phyloP scores from a whole-genome alignment of 2,113 vertebrate species.

The Tauraco erythrolophus region DNA sequence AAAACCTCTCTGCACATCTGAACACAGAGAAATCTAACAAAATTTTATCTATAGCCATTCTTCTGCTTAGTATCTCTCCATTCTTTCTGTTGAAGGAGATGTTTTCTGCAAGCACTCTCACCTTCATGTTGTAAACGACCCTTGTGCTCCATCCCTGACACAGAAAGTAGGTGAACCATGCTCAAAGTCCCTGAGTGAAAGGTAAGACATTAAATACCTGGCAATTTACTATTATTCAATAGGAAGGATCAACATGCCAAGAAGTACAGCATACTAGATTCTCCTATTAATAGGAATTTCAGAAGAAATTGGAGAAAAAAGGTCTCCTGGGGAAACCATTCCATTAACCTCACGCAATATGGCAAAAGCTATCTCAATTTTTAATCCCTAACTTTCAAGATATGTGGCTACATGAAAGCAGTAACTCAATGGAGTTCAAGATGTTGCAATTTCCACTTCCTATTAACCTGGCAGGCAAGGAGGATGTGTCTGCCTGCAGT shows the following conservation, averaged over 20 bases:
- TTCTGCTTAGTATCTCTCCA: not conserved
- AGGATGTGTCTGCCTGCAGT: not conserved
- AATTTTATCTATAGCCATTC: not conserved
- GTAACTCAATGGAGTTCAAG: not conserved
- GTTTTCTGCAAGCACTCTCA: not conserved
- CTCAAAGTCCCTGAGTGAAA: not conserved
- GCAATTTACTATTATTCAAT: not conserved
- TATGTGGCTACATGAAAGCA: not conserved
- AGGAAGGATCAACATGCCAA: not conserved
- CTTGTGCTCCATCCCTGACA: rapidly evolving
- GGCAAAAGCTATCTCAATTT: not conserved
- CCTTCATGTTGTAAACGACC: not conserved
- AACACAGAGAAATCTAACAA: not conserved
- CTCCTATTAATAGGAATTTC: not conserved
- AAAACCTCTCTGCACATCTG: not conserved
- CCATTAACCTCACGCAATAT: not conserved
- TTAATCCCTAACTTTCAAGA: not conserved
- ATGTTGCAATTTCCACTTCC: not conserved
- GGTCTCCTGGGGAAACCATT: not conserved
- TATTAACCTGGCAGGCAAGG: not conserved
- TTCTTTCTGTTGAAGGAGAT: not conserved
- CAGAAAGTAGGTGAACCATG: not conserved
- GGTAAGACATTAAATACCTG: not conserved
- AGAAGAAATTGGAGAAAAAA: not conserved
- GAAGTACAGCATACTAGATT: not conserved